These are phyloP conservation scores for Trypoxylon attenuatum DNA, from an alignment of 2,888 invertebrate genomes.

Conservation along the genomic window DNA sequence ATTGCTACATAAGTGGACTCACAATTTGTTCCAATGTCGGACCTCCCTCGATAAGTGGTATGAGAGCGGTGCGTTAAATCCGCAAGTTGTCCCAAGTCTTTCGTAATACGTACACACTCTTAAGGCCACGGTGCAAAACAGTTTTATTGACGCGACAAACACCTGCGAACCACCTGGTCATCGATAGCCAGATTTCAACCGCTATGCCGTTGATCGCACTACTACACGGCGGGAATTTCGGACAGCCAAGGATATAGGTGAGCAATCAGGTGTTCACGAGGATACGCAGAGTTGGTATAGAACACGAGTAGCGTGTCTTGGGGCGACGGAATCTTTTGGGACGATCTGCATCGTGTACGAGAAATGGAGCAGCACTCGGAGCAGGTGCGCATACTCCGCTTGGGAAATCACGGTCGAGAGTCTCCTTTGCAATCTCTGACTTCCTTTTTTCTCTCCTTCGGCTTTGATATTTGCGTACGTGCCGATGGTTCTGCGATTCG, in stretches of 20 bases:
- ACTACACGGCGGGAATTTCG: neutral
- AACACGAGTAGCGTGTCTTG: constrained; percentile 42
- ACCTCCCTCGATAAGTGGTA: neutral
- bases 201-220: neutral
- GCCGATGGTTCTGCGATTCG: constrained; percentile 9
- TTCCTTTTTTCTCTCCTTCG: neutral
- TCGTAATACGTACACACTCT: constrained; percentile 15
- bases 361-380: constrained; percentile 36
- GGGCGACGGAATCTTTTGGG: constrained; percentile 40
- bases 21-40: neutral
- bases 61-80: neutral
- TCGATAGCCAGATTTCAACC: constrained; percentile 11
- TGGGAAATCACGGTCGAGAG: constrained; percentile 50
- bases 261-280: constrained; percentile 41
- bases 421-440: neutral
- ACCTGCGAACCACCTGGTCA: constrained; percentile 50
- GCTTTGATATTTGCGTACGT: constrained; percentile 1
- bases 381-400: constrained; percentile 49
- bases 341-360: constrained; percentile 37
- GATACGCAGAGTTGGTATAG: constrained; percentile 24
- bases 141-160: constrained; percentile 22
- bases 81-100: neutral
- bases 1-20: neutral
- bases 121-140: constrained; percentile 7
- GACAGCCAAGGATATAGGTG: constrained; percentile 8